phyloP scores from a whole-genome alignment of 2,797 vertebrate genomes.

The Myotis vivesi region DNA sequence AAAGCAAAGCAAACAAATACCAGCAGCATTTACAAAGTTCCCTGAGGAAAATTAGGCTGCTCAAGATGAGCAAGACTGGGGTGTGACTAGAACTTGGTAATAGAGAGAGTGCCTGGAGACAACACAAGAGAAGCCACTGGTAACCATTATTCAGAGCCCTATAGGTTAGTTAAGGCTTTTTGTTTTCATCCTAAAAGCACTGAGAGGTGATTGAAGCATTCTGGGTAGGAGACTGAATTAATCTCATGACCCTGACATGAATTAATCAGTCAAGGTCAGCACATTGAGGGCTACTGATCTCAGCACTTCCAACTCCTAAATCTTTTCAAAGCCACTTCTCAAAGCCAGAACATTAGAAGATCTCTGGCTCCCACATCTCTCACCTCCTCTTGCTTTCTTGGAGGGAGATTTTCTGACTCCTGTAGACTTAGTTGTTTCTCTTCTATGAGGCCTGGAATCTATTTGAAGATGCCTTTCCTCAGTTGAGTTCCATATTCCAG shows the following conservation, averaged over 20 bases:
- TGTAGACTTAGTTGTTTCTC: neutral
- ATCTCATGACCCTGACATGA: neutral
- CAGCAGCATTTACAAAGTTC: neutral
- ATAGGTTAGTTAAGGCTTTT: neutral
- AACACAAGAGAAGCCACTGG: neutral
- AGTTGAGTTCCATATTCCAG: neutral
- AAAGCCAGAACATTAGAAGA: neutral
- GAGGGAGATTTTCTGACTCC: neutral
- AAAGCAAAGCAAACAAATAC: neutral
- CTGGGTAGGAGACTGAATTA: neutral
- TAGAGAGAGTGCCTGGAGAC: rapidly evolving
- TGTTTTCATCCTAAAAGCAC: neutral
- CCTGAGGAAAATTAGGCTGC: neutral
- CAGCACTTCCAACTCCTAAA: neutral
- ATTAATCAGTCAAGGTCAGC: slow-evolving; percentile 13
- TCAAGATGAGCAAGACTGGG: neutral
- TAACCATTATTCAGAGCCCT: neutral
- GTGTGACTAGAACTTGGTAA: neutral
- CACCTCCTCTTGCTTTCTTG: neutral
- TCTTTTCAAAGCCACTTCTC: slow-evolving; percentile 13
- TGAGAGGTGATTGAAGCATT: neutral
- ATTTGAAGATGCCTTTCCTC: neutral
- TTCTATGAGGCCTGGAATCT: neutral
- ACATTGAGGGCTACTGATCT: neutral
- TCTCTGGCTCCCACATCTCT: neutral